Evolutionary conservation across 2,888 invertebrate species (phyloP).

Genomic region (Mantis religiosa): DNA sequence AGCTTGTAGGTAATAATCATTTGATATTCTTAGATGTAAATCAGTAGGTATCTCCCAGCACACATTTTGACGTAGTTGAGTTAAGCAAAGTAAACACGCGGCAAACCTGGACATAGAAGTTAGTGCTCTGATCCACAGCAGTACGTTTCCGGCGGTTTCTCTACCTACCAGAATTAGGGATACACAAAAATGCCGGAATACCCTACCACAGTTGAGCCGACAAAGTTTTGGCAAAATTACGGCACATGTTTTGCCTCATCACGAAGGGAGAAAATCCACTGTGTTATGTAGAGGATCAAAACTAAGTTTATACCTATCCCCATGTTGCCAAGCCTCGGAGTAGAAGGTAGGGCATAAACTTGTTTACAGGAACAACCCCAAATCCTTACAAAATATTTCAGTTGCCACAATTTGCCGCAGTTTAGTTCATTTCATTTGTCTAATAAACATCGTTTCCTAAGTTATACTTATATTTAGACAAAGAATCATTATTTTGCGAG

Average conservation of each 20-base stretch:
- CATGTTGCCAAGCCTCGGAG: not conserved
- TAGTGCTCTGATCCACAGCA: not conserved
- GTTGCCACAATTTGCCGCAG: too few species aligned
- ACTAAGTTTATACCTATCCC: not conserved
- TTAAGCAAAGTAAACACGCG: not conserved
- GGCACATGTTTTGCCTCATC: not conserved
- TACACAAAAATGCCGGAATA: not conserved
- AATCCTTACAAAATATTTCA: too few species aligned
- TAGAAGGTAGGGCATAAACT: not conserved
- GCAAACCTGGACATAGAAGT: not conserved
- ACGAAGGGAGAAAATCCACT: not conserved
- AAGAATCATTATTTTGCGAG: too few species aligned
- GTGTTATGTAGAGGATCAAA: not conserved
- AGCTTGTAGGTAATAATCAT: too few species aligned
- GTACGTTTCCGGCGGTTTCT: not conserved
- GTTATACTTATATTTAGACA: too few species aligned
- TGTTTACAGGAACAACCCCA: too few species aligned
- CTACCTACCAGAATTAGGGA: not conserved
- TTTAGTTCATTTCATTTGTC: too few species aligned
- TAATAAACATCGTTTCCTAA: too few species aligned
- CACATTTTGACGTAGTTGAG: not conserved
- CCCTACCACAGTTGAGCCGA: not conserved
- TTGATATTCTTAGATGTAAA: not conserved
- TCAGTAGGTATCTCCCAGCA: not conserved
- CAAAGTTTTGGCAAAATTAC: not conserved